Evolutionary conservation across 2,797 vertebrate species (phyloP).

Genomic region (Vireo griseus): DNA sequence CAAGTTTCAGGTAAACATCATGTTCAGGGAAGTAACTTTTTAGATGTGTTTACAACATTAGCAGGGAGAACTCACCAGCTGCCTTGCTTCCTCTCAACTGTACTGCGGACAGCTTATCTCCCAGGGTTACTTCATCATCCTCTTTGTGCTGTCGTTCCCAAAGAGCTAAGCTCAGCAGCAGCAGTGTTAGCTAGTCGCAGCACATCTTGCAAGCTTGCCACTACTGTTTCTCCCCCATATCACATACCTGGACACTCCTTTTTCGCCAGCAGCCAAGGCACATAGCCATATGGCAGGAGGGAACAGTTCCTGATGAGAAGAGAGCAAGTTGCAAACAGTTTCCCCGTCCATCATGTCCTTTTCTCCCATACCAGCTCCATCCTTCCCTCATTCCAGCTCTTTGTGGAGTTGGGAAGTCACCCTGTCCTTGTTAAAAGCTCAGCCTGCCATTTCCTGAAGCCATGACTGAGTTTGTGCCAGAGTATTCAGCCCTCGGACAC

Average conservation of each 20-base stretch:
- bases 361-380: background rate
- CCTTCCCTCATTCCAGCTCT: background rate
- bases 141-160: background rate
- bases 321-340: background rate
- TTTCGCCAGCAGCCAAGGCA: background rate
- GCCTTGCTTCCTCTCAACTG: background rate
- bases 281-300: background rate
- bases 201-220: background rate
- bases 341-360: background rate
- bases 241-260: background rate
- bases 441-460: background rate
- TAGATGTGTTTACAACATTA: background rate
- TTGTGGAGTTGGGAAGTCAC: background rate
- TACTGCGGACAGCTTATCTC: background rate
- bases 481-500: background rate
- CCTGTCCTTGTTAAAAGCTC: background rate
- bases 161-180: slow-evolving; percentile 2
- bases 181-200: background rate
- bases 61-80: background rate
- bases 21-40: background rate
- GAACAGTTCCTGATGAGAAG: background rate
- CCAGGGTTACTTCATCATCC: background rate
- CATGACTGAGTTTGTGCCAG: background rate
- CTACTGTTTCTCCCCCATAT: background rate
- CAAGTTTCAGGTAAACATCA: slow-evolving; percentile 14